Evolutionary conservation across 2,113 vertebrate species (phyloP), one percentile per base, ranked within the genome.

Genomic region (Apaloderma vittatum): DNA sequence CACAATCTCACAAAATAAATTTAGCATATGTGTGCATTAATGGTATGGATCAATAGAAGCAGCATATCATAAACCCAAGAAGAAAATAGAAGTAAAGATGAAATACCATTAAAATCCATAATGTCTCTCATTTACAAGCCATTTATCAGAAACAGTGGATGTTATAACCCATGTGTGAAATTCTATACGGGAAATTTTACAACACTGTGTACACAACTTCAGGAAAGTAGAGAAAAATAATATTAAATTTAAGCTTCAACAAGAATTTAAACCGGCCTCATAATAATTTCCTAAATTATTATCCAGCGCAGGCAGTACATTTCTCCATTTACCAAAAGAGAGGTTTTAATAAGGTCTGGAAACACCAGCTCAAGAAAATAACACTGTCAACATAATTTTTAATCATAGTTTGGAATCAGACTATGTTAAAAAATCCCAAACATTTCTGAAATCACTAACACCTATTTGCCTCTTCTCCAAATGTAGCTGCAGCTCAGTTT

Each of bases 51-150:
- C 94, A 68, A 96, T 86, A 88, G 34, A 68, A 77, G 77, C 3
- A 75, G 77, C 11, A 78, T 54, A 52, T 51, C 63, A 71, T 87
- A 91, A 94, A 96, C 63, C 65, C 29, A 68, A 63, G 48, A 74
- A 67, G 45, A 95, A 84, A 85, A 71, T 32, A 87, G 92, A 92
- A 96, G 94, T 85, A 75, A 82, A 88, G 29, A 14, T 93, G 72
- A 93, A 93, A 94, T 62, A 59, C 20, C 34, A 59, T 30, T 89
- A 55, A 93, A 93, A 93, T 90, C 37, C 78, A 65, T 82, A 82
- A 81, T 48, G 15, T 7, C 19, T 85, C 91, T 93, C 34, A 90
- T 90, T 94, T 75, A 45, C 32, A 90, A 91, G 57, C 24, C 52
- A 43, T 90, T 90, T 74, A 54, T 91, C 55, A 76, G 59, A 43